phyloP scores from a whole-genome alignment of 2,797 vertebrate genomes.

The Darevskia nairensis region DNA sequence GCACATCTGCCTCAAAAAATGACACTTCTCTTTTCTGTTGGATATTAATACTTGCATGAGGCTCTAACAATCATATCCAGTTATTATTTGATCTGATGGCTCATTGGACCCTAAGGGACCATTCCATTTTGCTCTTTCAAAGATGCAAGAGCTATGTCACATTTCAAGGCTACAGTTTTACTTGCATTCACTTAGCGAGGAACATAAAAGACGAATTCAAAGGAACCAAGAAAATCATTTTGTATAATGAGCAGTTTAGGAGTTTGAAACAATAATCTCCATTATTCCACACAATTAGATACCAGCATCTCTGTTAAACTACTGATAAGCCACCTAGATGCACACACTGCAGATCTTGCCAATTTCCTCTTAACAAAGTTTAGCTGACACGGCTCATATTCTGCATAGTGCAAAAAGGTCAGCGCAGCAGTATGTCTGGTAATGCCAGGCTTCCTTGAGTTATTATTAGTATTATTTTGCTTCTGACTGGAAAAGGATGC shows the following conservation, averaged over 20 bases:
- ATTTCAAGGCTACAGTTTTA: neutral
- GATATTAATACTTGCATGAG: neutral
- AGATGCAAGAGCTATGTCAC: neutral
- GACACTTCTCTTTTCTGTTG: neutral
- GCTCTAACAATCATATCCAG: neutral
- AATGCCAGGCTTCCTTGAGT: neutral
- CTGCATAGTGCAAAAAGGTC: neutral
- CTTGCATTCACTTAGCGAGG: neutral
- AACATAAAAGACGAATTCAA: neutral
- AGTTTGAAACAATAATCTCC: neutral
- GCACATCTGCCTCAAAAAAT: neutral
- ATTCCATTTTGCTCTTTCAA: neutral
- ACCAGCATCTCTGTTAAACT: neutral
- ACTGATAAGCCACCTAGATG: neutral
- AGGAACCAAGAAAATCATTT: neutral
- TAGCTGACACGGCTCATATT: neutral
- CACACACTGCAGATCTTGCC: neutral
- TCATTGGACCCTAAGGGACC: neutral
- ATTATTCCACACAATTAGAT: constrained; percentile 14
- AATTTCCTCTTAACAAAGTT: neutral
- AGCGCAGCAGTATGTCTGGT: neutral
- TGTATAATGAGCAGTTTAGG: neutral
- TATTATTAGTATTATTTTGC: neutral
- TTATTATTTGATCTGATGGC: neutral
- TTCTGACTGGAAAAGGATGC: neutral